Percentiles rank a stretch among this genome's conserved stretches.
phyloP scores from a whole-genome alignment of 2,888 invertebrate genomes.

The Lycia hirtaria region DNA sequence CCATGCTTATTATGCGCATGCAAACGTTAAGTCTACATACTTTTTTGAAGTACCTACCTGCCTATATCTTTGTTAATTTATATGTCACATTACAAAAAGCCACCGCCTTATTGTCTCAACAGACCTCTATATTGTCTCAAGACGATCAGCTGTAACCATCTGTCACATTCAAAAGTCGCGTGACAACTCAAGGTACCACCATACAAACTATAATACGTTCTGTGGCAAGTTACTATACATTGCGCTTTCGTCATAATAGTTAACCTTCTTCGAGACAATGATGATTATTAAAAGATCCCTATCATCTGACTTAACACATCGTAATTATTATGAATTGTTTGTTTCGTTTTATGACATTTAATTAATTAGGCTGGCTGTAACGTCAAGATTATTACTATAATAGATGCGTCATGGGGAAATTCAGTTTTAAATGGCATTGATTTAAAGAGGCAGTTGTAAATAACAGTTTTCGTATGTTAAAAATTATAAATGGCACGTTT shows the following conservation, averaged over 20 bases:
- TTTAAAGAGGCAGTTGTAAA: too few species aligned
- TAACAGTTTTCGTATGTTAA: too few species aligned
- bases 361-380: conserved; percentile 22
- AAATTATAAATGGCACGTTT: too few species aligned
- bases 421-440: too few species aligned
- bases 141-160: conserved; percentile 19
- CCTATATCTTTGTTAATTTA: background rate
- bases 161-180: conserved; percentile 41
- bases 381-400: background rate
- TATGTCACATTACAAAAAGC: background rate
- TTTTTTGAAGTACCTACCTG: too few species aligned
- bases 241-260: conserved; percentile 48
- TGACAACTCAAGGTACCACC: conserved; percentile 46
- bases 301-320: conserved; percentile 38
- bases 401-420: too few species aligned
- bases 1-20: too few species aligned
- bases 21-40: too few species aligned
- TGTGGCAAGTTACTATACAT: conserved; percentile 20
- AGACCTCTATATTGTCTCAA: background rate
- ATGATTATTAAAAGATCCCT: conserved; percentile 44
- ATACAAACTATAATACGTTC: background rate
- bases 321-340: conserved; percentile 38
- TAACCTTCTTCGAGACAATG: conserved; percentile 54
- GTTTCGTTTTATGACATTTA: conserved; percentile 32
- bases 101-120: background rate